Evolutionary conservation across 2,888 invertebrate species (phyloP), one percentile per base, ranked within the genome.

Genomic region (Drosophila imparisetae): DNA sequence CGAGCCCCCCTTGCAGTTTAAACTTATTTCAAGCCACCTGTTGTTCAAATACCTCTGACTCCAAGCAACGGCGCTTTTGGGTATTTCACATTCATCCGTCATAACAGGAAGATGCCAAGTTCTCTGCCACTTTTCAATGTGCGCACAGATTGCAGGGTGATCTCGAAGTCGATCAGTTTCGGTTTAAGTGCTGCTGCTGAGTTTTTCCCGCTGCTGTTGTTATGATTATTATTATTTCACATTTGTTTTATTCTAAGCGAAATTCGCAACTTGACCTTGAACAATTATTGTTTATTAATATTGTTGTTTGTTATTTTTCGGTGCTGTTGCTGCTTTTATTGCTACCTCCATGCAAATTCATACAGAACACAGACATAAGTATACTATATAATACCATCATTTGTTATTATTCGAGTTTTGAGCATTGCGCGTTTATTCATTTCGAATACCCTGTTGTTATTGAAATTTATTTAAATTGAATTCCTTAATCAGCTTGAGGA

Each of bases 211-310:
- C 32, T 68, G 34, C 40, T 58, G 27, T 72, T 76, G 27, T 45
- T 24, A 15, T 45, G 24, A 45, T 45, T 45, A 24, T 58, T 75
- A 48, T 74, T 83, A 62, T 72, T 78, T 76, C 49, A 52, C 55
- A 76, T 75, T 79, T 89, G 68, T 80, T 80, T 63, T 71, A 71
- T 86, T 89, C 84, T 86, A 79, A 81, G 73, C 76, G 58, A 83
- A 76, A 75, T 81, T 79, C 67, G 66, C 75, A 75, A 65, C 72
- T 73, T 78, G 86, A 83, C 86, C 86, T 86, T 90, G 83, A 72
- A 64, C 74, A 85, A 87, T 89, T 84, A 84, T 85, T 84, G 85
- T 75, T 86, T 78, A 85, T 87, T 84, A 84, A 84, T 80, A 74
- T 81, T 66, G 64, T 58, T 70, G 53, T 75, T 69, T 75, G 65